Base-by-base conservation (phyloP, 2,113 vertebrate genomes). In the Triplophysa tibetana region DNA sequence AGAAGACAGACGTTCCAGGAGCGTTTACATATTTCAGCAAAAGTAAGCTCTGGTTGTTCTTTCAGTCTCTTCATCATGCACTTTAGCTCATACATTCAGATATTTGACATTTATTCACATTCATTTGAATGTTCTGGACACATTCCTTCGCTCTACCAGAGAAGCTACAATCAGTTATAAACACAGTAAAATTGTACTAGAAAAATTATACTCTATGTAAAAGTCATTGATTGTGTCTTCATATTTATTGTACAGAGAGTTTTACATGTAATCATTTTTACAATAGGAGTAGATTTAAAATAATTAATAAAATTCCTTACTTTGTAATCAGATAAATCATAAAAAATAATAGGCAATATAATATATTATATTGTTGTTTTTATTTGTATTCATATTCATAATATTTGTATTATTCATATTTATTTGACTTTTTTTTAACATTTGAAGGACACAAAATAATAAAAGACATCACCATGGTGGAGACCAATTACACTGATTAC, bases 401-500 rank as follows among this genome's bases (percentile, higher is more conserved):
- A 7, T 38, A 8, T 38, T 38, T 8, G 33, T 38, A 38, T 38
- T 38, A 38, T 38, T 38, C 16, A 63, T 48, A 9, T 52, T 10
- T 10, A 9, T 2, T 45, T 33, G 2, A 63, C 43, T 2, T 77
- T 61, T 33, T n/a, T 67, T 70, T 12, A 38, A 58, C 10, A 23
- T 54, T 54, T 11, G 13, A 75, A 86, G 85, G 83, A 2, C 70
- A 81, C 48, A 70, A 62, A 24, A 77, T 77, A 26, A 33, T 75
- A 48, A 87, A 87, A 74, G 81, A 87, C 67, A 74, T 85, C 54
- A 85, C 81, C 4, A 65, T 87, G 50, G 72, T 83, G 62, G 85
- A 87, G 21, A 83, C 85, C 8, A 83, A 87, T 62, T 87, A 87
- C 58, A 83, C 79, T 16, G 81, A 82, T 14, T 87, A 87, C 21